Evolutionary conservation across 2,888 invertebrate genomes (phyloP).

Genomic region (Cotesia congregata): DNA sequence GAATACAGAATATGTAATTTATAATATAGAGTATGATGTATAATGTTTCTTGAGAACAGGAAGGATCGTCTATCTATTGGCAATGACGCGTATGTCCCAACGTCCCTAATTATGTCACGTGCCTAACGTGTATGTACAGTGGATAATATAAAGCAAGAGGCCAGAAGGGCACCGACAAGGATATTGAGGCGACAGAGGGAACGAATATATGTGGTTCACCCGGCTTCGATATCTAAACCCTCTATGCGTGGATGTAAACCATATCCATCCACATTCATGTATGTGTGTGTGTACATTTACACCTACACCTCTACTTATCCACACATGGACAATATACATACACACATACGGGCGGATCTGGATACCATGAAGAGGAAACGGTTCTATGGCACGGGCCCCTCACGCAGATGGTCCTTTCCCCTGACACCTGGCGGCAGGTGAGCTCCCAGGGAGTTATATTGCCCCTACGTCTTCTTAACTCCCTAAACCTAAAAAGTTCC

Average conservation of each 20-base stretch:
- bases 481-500: constrained; percentile 3
- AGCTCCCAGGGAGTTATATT: constrained; percentile 53
- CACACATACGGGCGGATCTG: constrained; percentile 42
- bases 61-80: constrained; percentile 32
- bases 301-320: constrained; percentile 20
- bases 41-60: constrained; percentile 16
- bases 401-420: constrained; percentile 61
- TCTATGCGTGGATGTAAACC: constrained; percentile 25
- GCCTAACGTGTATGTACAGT: constrained; percentile 28
- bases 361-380: constrained; percentile 55
- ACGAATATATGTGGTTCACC: constrained; percentile 36
- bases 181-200: constrained; percentile 2
- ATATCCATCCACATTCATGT: constrained; percentile 45
- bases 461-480: constrained; percentile 40
- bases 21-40: neutral
- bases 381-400: constrained; percentile 58
- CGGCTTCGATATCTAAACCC: constrained; percentile 39
- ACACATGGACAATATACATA: constrained; percentile 10
- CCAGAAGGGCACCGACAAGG: constrained; percentile 16
- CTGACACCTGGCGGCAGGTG: constrained; percentile 65
- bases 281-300: neutral
- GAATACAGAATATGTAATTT: too few relatives aligned
- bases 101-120: constrained; percentile 50
- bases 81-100: constrained; percentile 20
- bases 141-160: constrained; percentile 9